Conservation (phyloP, 2,113 vertebrate genomes). For the Columba janthina region DNA sequence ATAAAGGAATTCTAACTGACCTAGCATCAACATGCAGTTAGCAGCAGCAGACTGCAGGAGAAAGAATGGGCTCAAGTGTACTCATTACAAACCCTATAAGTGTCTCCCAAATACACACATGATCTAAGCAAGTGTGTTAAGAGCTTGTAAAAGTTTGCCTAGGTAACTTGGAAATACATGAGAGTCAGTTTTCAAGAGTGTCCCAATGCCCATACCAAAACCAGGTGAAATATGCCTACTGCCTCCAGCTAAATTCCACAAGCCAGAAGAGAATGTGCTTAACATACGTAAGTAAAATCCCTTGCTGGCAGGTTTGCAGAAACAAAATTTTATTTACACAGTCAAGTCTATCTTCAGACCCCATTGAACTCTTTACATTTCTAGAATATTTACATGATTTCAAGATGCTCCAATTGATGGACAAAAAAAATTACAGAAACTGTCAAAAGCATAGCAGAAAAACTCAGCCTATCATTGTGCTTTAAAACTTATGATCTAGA, state of each 20-base stretch:
- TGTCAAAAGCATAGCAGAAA: slow-evolving; percentile 72
- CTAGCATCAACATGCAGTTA: background rate
- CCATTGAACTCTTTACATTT: slow-evolving; percentile 73
- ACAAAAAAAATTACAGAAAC: slow-evolving; percentile 59
- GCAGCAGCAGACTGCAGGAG: background rate
- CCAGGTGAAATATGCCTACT: background rate
- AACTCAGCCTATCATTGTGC: slow-evolving; percentile 70
- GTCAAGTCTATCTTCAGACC: slow-evolving; percentile 68
- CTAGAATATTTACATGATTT: slow-evolving; percentile 76
- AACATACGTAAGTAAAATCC: slow-evolving; percentile 10
- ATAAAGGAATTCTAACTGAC: background rate
- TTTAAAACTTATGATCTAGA: slow-evolving; percentile 73
- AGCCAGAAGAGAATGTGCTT: slow-evolving; percentile 55
- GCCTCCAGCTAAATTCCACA: background rate
- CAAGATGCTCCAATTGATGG: slow-evolving; percentile 63
- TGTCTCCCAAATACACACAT: background rate
- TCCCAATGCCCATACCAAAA: background rate
- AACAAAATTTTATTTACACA: slow-evolving; percentile 76
- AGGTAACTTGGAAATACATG: background rate
- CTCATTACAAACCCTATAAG: background rate
- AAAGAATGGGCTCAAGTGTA: background rate
- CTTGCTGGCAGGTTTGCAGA: slow-evolving; percentile 68
- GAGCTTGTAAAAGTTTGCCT: background rate
- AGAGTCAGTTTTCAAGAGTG: background rate
- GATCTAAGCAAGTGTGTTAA: background rate